Conservation (phyloP, 2,113 vertebrate species). For the Zosterops japonicus region DNA sequence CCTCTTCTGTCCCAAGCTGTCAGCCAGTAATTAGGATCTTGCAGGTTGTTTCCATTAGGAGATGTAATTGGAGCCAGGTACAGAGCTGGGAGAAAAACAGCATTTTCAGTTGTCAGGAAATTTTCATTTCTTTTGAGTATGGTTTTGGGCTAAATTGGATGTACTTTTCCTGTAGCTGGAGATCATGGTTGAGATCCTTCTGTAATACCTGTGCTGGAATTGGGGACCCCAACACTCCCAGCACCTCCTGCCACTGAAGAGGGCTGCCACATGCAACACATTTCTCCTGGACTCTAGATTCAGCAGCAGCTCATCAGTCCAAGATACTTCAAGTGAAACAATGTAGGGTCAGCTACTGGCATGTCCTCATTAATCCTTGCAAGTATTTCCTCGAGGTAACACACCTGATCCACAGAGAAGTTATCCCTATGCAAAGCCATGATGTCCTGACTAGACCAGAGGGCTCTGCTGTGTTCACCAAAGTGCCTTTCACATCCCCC, state of each 20-base stretch:
- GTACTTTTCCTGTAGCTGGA: neutral
- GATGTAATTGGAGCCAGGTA: constrained; percentile 31
- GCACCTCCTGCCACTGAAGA: neutral
- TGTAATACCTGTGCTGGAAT: neutral
- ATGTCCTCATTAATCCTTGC: neutral
- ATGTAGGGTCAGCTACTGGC: neutral
- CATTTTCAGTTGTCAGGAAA: constrained; percentile 46
- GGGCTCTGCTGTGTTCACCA: neutral
- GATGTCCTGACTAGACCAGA: neutral
- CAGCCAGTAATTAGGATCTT: constrained; percentile 44
- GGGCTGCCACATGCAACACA: neutral
- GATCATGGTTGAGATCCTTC: neutral
- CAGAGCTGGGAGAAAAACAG: neutral
- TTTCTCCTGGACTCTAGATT: neutral
- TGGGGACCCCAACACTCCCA: neutral
- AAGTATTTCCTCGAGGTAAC: neutral
- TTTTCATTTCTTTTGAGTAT: neutral
- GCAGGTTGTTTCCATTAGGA: constrained; percentile 59
- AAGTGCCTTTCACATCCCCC: neutral
- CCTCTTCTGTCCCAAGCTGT: neutral
- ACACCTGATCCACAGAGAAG: neutral
- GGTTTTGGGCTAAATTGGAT: neutral
- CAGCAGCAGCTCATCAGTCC: neutral
- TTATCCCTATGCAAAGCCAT: neutral
- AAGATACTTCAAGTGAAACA: neutral